phyloP scores from a whole-genome alignment of 1,140 invertebrate species.

The Himalopsyche phryganea region DNA sequence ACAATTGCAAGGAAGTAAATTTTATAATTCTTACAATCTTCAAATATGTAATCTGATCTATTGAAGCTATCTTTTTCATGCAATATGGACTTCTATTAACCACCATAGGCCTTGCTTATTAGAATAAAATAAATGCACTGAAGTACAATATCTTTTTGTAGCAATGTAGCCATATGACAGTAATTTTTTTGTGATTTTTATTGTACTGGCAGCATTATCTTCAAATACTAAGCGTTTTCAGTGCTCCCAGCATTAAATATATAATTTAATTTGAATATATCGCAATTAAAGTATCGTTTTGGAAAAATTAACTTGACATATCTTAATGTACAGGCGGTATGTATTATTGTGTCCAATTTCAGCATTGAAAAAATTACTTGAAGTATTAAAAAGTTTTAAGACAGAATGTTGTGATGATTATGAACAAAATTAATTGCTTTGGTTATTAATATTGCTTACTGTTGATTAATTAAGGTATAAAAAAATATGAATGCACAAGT shows the following conservation, averaged over 20 bases:
- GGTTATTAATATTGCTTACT: constrained; percentile 11
- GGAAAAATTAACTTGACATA: background rate
- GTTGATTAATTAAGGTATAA: constrained; percentile 30
- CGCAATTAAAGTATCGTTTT: too few species aligned
- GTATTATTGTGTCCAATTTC: background rate
- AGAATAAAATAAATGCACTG: background rate
- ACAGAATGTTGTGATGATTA: background rate
- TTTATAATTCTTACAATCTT: too few species aligned
- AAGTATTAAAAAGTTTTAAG: background rate
- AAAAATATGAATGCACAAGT: constrained; percentile 27
- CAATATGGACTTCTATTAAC: too few species aligned
- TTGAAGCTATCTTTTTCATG: too few species aligned
- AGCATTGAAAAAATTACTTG: background rate
- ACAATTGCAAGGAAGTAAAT: too few species aligned
- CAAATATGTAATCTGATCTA: too few species aligned
- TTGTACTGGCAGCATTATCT: too few species aligned
- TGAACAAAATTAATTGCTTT: background rate
- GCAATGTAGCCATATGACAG: background rate
- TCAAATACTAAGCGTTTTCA: too few species aligned
- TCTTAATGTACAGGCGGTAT: background rate
- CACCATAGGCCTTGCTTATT: background rate
- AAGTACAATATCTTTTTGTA: background rate
- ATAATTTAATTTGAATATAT: too few species aligned
- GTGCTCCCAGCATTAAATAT: too few species aligned
- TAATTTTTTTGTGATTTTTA: background rate